Base-by-base conservation (phyloP, 2,113 vertebrate species). In the Willisornis vidua region DNA sequence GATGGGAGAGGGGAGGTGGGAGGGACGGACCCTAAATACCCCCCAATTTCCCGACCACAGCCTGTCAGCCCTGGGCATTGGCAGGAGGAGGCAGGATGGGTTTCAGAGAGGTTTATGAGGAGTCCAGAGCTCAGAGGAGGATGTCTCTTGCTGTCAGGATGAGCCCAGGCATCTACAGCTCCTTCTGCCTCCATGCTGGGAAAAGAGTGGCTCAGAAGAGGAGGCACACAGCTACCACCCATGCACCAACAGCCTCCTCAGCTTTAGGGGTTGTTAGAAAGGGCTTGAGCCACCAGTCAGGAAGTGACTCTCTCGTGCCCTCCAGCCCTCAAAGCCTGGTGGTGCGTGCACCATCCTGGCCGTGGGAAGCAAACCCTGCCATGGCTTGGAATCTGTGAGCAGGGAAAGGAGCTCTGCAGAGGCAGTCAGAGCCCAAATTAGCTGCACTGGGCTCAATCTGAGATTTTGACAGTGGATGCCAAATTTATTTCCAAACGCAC, bases 401-500 rank as follows among this genome's bases (percentile, higher is more conserved):
- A 39, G 28, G 76, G 75, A 87, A 85, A 83, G 90, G 76, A 58
- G 80, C 70, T 86, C 79, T 49, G 86, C 93, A 97, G 93, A 90
- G 72, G 66, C 85, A 79, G 29, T 90, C 39, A 45, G 49, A 78
- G 77, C 76, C 88, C 68, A 62, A 88, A 91, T 94, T 71, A 91
- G 76, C 80, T 5, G 4, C 70, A 10, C 83, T 80, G 89, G 91
- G 88, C 95, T 94, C 73, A 89, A 81, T 93, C 95, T 97, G 94
- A 98, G 97, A 95, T 93, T 97, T 88, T 97, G 96, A 96, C 91
- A 97, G 94, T 13, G 33, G 54, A 90, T 97, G 97, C 97, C 97
- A 97, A 97, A 97, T 98, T 97, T 98, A 97, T 98, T 98, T 98
- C 97, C 97, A 97, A 97, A 96, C n/a, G 96, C 96, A 85, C 96